Evolutionary conservation across 1,140 invertebrate genomes (phyloP).

Genomic region (Pinna nobilis): DNA sequence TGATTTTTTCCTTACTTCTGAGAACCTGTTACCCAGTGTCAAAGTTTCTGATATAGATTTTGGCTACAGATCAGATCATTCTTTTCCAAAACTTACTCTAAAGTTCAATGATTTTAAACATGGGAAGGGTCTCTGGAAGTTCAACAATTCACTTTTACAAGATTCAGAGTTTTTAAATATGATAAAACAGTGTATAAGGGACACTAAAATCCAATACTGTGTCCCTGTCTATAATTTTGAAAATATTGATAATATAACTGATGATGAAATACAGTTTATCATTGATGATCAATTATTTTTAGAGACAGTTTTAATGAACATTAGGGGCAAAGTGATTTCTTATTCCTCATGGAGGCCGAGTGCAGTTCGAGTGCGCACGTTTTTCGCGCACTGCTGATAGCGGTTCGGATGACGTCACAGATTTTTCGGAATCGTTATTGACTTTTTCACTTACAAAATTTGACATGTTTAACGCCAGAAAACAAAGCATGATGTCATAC

Average conservation of each 20-base stretch:
- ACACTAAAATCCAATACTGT: slow-evolving; percentile 19
- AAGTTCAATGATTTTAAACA: slow-evolving; percentile 17
- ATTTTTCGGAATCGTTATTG: no score
- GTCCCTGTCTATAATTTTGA: slow-evolving; percentile 10
- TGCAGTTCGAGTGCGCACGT: no score
- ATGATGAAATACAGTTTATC: background rate
- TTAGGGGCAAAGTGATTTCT: slow-evolving; percentile 16
- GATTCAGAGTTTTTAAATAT: slow-evolving; percentile 12
- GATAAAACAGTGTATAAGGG: slow-evolving; percentile 18
- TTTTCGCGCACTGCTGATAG: no score
- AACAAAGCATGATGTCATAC: no score
- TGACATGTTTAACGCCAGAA: no score
- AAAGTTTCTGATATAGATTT: background rate
- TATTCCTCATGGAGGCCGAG: no score
- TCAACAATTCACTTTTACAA: slow-evolving; percentile 34
- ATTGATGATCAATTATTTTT: slow-evolving; percentile 6
- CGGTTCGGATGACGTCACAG: no score
- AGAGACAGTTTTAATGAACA: slow-evolving; percentile 18
- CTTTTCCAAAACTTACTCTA: background rate
- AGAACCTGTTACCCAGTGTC: slow-evolving; percentile 11
- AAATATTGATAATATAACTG: background rate
- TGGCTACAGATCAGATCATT: slow-evolving; percentile 24
- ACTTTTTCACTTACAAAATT: no score
- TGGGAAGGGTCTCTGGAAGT: slow-evolving; percentile 39
- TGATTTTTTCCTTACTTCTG: no score